Conservation (phyloP, 2,113 vertebrate genomes). For the Eurystomus gularis region DNA sequence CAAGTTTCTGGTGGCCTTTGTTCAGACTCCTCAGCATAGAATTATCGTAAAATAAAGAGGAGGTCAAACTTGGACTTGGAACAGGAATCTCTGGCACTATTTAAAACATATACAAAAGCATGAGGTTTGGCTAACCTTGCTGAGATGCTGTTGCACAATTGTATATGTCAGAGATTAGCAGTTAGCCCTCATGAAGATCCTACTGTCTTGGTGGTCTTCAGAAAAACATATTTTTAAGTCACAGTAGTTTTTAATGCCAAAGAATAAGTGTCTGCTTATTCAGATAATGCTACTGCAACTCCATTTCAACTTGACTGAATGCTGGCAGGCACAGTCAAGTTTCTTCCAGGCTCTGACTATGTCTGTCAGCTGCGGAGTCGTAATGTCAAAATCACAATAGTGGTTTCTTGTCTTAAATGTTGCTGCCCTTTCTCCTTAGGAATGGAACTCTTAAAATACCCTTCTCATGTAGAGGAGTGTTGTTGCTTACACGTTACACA, state of each 20-base stretch:
- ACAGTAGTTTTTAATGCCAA: constrained; percentile 24
- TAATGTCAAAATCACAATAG: background rate
- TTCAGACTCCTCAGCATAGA: constrained; percentile 32
- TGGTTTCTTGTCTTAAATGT: background rate
- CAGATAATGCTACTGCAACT: constrained; percentile 49
- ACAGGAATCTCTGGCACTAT: constrained; percentile 18
- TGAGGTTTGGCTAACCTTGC: constrained; percentile 57
- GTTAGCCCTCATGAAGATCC: background rate
- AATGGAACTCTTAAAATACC: background rate
- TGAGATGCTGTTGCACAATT: constrained; percentile 42
- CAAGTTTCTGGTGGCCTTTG: constrained; percentile 49
- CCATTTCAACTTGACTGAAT: background rate
- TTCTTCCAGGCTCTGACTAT: background rate
- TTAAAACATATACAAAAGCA: constrained; percentile 30
- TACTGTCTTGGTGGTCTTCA: constrained; percentile 56
- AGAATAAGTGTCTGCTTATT: constrained; percentile 19
- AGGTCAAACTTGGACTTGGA: constrained; percentile 27
- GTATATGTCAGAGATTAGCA: constrained; percentile 23
- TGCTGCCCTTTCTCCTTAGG: background rate
- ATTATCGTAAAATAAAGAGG: constrained; percentile 34
- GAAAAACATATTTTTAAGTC: constrained; percentile 26
- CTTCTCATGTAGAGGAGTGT: background rate
- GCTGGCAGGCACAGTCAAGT: background rate
- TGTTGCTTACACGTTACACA: background rate
- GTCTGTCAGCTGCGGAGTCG: background rate